Conservation (phyloP, 2,888 invertebrate genomes). For the Callinectes sapidus region DNA sequence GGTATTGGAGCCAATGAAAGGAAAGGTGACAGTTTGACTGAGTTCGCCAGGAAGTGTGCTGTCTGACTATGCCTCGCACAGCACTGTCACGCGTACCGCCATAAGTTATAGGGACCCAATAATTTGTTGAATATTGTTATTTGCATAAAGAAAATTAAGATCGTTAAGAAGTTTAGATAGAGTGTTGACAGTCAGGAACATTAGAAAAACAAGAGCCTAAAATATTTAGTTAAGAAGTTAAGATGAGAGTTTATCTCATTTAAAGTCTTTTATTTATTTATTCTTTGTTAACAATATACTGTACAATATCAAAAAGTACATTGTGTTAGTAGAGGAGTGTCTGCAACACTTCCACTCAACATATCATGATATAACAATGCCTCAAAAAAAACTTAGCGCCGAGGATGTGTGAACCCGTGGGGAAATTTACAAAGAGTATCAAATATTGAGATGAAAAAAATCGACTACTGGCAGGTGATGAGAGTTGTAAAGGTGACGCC, state of each 20-base stretch:
- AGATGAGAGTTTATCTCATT: no score
- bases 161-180: no score
- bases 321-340: neutral
- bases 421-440: neutral
- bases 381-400: neutral
- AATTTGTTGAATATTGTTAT: neutral
- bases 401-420: neutral
- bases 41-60: neutral
- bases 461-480: neutral
- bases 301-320: neutral
- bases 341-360: neutral
- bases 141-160: no score
- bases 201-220: no score
- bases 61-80: neutral
- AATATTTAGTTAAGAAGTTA: no score
- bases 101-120: neutral
- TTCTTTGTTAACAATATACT: neutral
- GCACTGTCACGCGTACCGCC: neutral
- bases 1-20: neutral
- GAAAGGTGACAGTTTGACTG: neutral
- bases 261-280: neutral
- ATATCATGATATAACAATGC: neutral
- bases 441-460: conserved; percentile 8
- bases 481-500: neutral
- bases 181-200: no score